A percentile compares a stretch with the other conserved stretches of the same genome.
Conservation (phyloP, 2,113 vertebrate genomes). For the Labeo rohita region DNA sequence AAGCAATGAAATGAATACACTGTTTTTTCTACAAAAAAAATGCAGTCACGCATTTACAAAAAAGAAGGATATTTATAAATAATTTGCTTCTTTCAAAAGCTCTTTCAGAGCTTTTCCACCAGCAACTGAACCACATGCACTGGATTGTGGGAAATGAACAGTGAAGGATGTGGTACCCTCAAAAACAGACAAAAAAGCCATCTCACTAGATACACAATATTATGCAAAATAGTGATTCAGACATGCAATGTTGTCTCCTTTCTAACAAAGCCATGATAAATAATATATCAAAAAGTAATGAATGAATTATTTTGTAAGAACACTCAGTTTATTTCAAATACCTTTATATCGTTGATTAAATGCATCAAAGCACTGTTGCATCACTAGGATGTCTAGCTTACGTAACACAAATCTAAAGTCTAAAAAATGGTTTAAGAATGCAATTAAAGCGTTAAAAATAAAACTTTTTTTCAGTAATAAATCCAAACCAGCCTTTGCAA, state of each 20-base stretch:
- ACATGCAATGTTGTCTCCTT: background rate
- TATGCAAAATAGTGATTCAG: background rate
- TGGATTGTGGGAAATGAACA: background rate
- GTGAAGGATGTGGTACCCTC: background rate
- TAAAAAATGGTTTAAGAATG: background rate
- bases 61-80: background rate
- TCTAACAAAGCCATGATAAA: background rate
- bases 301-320: background rate
- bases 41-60: background rate
- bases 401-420: background rate
- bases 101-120: background rate
- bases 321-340: background rate
- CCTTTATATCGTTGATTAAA: background rate
- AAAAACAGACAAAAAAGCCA: background rate
- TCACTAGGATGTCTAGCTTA: background rate
- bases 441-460: background rate
- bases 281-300: background rate
- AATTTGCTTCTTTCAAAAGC: background rate
- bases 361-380: background rate
- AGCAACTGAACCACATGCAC: background rate
- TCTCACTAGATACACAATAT: background rate
- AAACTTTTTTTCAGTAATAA: background rate
- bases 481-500: background rate
- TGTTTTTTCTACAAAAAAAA: background rate
- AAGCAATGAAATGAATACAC: background rate